Conservation (phyloP, 1,140 invertebrate species). For the Agrilus planipennis region DNA sequence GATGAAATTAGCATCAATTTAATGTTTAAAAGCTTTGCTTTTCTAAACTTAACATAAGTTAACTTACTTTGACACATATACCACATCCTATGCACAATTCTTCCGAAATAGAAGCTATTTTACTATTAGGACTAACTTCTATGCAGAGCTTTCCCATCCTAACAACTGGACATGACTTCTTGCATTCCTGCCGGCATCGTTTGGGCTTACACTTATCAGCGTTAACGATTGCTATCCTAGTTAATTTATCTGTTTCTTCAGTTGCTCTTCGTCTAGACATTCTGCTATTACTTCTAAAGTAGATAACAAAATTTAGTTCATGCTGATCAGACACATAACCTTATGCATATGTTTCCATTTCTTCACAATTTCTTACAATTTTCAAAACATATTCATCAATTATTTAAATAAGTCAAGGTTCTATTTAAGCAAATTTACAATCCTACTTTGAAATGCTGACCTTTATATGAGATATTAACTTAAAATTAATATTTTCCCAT, state of each 20-base stretch:
- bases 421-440: too few species aligned
- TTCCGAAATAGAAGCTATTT: conserved; percentile 96
- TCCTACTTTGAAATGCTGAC: too few species aligned
- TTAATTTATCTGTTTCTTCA: conserved; percentile 83
- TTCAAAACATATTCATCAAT: too few species aligned
- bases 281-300: too few species aligned
- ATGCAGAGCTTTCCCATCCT: conserved; percentile 99
- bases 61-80: conserved; percentile 84
- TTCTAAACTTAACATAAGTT: too few species aligned
- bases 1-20: conserved; percentile 6
- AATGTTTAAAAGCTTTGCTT: too few species aligned
- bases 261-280: conserved; percentile 65
- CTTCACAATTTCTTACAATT: too few species aligned
- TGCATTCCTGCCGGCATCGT: conserved; percentile 97
- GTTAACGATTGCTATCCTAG: conserved; percentile 97
- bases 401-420: too few species aligned
- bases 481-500: too few species aligned
- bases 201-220: conserved; percentile 98
- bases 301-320: not conserved
- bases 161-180: conserved; percentile 96
- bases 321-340: not conserved
- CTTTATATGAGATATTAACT: too few species aligned
- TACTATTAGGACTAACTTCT: conserved; percentile 94
- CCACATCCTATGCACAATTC: conserved; percentile 99
- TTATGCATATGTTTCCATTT: too few species aligned